These are phyloP conservation scores for Tricholaema leucomelas DNA, from an alignment of 2,113 vertebrate genomes.

Conservation along the genomic window DNA sequence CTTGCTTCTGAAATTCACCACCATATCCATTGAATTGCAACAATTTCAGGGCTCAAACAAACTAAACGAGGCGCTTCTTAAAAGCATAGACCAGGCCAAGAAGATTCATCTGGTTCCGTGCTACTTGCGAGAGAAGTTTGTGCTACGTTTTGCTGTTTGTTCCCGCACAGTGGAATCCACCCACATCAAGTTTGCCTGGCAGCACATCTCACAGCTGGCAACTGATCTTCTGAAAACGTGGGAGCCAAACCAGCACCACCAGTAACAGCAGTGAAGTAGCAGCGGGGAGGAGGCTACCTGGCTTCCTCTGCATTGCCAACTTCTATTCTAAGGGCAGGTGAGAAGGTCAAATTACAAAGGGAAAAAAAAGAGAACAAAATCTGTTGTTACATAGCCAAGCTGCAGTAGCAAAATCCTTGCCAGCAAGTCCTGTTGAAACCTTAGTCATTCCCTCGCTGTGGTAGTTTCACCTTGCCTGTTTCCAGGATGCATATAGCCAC, in stretches of 20 bases:
- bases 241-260: constrained; percentile 15
- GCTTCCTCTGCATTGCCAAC: neutral
- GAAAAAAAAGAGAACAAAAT: neutral
- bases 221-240: constrained; percentile 73
- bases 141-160: constrained; percentile 90
- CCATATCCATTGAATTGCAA: neutral
- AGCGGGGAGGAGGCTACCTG: neutral
- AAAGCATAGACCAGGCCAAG: constrained; percentile 81
- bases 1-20: neutral
- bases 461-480: neutral
- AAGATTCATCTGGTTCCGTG: constrained; percentile 94
- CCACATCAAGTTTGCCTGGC: constrained; percentile 88
- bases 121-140: constrained; percentile 82
- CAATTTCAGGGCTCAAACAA: constrained; percentile 84
- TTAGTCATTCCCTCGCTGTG: neutral
- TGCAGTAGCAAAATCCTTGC: constrained; percentile 13
- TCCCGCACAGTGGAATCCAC: constrained; percentile 78
- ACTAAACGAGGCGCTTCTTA: constrained; percentile 86
- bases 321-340: constrained; percentile 30
- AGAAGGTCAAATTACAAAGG: neutral
- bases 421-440: neutral
- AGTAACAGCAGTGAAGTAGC: constrained; percentile 1
- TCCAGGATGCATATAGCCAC: neutral
- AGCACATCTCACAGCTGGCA: constrained; percentile 83
- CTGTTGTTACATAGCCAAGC: constrained; percentile 5